phyloP scores from a whole-genome alignment of 2,797 vertebrate species.

The Rhincodon typus region DNA sequence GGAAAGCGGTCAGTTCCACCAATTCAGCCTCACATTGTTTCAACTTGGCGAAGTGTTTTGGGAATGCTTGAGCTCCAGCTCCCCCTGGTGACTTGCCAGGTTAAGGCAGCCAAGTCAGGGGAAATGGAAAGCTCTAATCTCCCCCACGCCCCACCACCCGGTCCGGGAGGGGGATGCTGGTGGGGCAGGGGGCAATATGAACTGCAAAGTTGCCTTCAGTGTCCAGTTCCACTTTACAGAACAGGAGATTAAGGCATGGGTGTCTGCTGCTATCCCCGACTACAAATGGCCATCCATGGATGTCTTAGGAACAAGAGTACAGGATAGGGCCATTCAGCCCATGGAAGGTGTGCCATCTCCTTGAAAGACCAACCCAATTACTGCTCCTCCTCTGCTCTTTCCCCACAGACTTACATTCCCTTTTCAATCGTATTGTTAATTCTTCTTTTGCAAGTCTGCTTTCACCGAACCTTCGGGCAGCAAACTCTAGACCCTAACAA shows the following conservation, averaged over 20 bases:
- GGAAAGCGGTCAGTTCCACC: not conserved
- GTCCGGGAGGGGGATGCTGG: too few species aligned
- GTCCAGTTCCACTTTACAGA: not conserved
- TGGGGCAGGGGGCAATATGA: not conserved
- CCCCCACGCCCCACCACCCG: not conserved
- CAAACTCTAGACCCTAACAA: not conserved
- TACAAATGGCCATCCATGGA: not conserved
- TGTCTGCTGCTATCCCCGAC: too few species aligned
- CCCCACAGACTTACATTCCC: not conserved
- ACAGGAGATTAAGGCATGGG: not conserved
- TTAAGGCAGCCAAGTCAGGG: not conserved
- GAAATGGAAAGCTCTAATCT: not conserved
- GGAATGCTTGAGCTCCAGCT: not conserved
- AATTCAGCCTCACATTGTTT: not conserved
- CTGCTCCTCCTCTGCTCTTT: not conserved
- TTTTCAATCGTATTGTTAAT: not conserved
- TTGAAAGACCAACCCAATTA: not conserved
- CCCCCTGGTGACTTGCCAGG: not conserved
- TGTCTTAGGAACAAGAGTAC: not conserved
- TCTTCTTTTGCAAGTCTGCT: not conserved
- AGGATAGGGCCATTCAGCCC: not conserved
- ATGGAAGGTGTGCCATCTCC: not conserved
- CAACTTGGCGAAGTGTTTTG: not conserved
- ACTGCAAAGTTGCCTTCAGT: not conserved
- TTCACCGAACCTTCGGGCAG: not conserved